These are phyloP conservation scores for Sinodicranocentrus sp. DNA, from an alignment of 2,888 invertebrate genomes.

Conservation along the genomic window DNA sequence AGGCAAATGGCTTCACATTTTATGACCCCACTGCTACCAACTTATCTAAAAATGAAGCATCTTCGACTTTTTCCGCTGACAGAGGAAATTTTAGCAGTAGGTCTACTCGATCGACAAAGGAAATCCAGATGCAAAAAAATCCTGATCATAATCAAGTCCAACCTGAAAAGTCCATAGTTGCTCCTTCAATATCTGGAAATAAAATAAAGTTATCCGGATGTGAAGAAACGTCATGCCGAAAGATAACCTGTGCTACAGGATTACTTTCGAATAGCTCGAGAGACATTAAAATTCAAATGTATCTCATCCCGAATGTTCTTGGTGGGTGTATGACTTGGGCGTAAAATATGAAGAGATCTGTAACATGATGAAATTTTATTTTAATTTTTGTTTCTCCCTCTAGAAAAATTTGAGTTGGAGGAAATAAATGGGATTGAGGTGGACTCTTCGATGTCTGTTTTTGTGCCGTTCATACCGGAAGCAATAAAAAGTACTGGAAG, in stretches of 20 bases:
- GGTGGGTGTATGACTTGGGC: no score
- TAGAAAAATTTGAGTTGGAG: not conserved
- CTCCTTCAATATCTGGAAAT: no score
- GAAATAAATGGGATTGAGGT: constrained; percentile 22
- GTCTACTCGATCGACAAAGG: no score
- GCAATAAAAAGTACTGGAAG: not conserved
- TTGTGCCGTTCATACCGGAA: not conserved
- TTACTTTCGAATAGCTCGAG: not conserved
- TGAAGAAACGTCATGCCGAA: not conserved
- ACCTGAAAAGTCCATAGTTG: no score
- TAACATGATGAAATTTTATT: no score
- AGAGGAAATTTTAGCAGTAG: not conserved
- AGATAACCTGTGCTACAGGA: not conserved
- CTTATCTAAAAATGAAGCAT: no score
- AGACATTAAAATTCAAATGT: constrained; percentile 17
- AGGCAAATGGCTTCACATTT: no score
- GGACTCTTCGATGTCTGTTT: not conserved
- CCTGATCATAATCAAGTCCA: no score
- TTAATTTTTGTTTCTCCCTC: not conserved
- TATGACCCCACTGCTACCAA: not conserved
- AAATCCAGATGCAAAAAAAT: no score
- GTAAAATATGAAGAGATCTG: no score
- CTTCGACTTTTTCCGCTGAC: no score
- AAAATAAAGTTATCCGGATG: not conserved
- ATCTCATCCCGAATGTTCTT: not conserved